phyloP scores from a whole-genome alignment of 2,888 invertebrate genomes.

The Andrena fulva region DNA sequence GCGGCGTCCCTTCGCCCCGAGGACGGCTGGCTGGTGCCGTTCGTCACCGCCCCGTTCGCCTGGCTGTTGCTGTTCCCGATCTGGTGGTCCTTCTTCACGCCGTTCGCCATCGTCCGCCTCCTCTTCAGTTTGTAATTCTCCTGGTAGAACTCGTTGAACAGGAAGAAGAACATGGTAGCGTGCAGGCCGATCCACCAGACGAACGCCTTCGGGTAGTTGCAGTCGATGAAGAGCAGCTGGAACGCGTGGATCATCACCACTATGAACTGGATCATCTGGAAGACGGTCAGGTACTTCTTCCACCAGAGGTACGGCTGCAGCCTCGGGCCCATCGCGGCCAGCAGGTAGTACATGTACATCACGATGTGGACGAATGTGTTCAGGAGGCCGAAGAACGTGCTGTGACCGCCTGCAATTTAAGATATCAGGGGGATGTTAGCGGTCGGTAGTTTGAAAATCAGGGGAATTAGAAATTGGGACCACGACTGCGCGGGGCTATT shows the following conservation, averaged over 20 bases:
- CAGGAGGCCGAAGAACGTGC: constrained; percentile 97
- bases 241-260: constrained; percentile 96
- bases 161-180: constrained; percentile 97
- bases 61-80: constrained; percentile 42
- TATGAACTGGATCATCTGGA: constrained; percentile 97
- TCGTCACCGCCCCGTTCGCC: constrained; percentile 65
- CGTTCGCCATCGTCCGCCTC: constrained; percentile 76
- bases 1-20: constrained; percentile 83
- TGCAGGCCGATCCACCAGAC: constrained; percentile 98
- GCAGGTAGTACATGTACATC: constrained; percentile 97
- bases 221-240: constrained; percentile 95
- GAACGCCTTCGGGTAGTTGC: constrained; percentile 97
- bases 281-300: constrained; percentile 96
- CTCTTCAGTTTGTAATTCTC: constrained; percentile 88
- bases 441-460: background rate
- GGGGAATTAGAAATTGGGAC: background rate
- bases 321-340: constrained; percentile 95
- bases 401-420: constrained; percentile 91
- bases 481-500: background rate
- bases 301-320: constrained; percentile 96
- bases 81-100: constrained; percentile 63
- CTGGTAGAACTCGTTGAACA: constrained; percentile 97
- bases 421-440: background rate
- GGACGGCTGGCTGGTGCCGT: constrained; percentile 68
- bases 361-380: constrained; percentile 99